phyloP scores from a whole-genome alignment of 64 coral and sea anemone species.

The Orbicella faveolata region DNA sequence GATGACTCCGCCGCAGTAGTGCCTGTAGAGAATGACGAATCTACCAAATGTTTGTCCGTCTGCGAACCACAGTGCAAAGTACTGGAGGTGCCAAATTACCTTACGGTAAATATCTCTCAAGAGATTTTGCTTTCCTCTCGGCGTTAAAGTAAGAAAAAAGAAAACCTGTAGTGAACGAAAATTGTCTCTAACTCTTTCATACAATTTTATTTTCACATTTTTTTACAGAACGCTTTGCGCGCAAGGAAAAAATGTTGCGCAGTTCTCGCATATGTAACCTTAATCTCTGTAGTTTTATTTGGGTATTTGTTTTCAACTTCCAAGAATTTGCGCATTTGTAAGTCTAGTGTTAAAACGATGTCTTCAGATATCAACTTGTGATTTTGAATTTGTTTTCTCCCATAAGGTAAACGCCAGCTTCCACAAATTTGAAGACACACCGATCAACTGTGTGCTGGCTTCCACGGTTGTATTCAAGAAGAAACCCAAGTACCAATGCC shows the following conservation, averaged over 20 bases:
- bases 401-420: not conserved
- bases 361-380: too few species aligned
- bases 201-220: too few species aligned
- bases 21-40: not conserved
- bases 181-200: too few species aligned
- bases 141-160: too few species aligned
- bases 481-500: not conserved
- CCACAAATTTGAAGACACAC: not conserved
- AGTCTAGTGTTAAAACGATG: too few species aligned
- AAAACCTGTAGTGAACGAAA: too few species aligned
- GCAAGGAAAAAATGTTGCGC: too few species aligned
- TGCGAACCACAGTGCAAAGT: not conserved
- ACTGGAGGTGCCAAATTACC: conserved; percentile 7
- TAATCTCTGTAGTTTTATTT: not conserved
- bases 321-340: too few species aligned
- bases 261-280: too few species aligned
- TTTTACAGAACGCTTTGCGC: too few species aligned
- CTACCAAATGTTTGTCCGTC: conserved; percentile 14
- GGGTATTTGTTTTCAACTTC: not conserved
- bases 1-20: not conserved
- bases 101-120: not conserved
- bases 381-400: not conserved
- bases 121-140: too few species aligned
- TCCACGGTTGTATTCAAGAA: conserved; percentile 8
- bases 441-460: not conserved